Evolutionary conservation across 2,888 invertebrate genomes (phyloP).

Genomic region (Ceramica pisi): DNA sequence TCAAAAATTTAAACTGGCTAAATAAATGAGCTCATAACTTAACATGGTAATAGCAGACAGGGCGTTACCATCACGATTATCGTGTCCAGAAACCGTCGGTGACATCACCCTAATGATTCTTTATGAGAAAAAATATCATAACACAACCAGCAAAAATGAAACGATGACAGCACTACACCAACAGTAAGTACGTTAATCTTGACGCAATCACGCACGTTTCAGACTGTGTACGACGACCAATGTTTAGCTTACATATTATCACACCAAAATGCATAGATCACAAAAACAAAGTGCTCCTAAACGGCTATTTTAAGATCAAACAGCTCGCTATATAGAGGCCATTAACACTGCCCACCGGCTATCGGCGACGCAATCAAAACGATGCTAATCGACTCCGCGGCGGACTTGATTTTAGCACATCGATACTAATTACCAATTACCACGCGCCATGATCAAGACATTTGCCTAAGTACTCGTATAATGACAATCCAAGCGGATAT

Average conservation of each 20-base stretch:
- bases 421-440: slow-evolving; percentile 86
- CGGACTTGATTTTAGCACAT: slow-evolving; percentile 85
- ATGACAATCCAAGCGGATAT: slow-evolving; percentile 37
- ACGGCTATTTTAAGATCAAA: slow-evolving; percentile 84
- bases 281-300: slow-evolving; percentile 85
- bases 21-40: slow-evolving; percentile 85
- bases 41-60: slow-evolving; percentile 80
- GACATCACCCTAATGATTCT: slow-evolving; percentile 85
- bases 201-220: slow-evolving; percentile 81
- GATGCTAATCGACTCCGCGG: slow-evolving; percentile 81
- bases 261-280: slow-evolving; percentile 82
- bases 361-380: slow-evolving; percentile 81
- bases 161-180: slow-evolving; percentile 83
- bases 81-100: slow-evolving; percentile 84
- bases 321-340: slow-evolving; percentile 80
- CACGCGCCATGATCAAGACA: slow-evolving; percentile 76
- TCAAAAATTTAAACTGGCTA: slow-evolving; percentile 78
- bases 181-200: slow-evolving; percentile 78
- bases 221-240: slow-evolving; percentile 67
- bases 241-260: slow-evolving; percentile 82
- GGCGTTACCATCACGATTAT: slow-evolving; percentile 85
- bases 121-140: slow-evolving; percentile 80
- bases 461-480: slow-evolving; percentile 64
- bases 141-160: slow-evolving; percentile 79
- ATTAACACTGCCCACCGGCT: slow-evolving; percentile 84